Percentiles rank a stretch among this genome's conserved stretches.
Conservation (phyloP, 2,113 vertebrate genomes). For the Alethe castanea region DNA sequence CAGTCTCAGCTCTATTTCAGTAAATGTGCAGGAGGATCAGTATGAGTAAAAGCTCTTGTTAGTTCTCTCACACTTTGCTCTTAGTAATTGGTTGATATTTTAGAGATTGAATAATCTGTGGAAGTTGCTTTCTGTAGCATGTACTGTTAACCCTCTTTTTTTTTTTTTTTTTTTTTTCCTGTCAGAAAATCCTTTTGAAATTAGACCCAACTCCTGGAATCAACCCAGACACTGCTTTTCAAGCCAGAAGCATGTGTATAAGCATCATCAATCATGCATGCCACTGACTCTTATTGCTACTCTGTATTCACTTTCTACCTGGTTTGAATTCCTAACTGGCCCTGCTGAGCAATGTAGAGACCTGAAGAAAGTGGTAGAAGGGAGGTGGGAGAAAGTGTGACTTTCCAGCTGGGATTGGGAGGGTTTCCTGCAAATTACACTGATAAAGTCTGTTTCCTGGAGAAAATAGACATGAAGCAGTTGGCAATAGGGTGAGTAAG, state of each 20-base stretch:
- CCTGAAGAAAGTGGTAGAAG: neutral
- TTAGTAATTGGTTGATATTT: conserved; percentile 34
- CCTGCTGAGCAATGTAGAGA: neutral
- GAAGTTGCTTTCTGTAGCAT: neutral
- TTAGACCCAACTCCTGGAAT: conserved; percentile 32
- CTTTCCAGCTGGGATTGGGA: neutral
- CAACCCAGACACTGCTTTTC: conserved; percentile 2
- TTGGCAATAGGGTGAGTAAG: conserved; percentile 25
- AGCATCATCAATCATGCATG: conserved; percentile 28
- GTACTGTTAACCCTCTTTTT: neutral
- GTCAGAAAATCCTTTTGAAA: conserved; percentile 34
- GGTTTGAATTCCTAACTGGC: conserved; percentile 21
- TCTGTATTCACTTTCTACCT: conserved; percentile 31
- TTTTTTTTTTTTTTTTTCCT: neutral
- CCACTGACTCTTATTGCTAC: neutral
- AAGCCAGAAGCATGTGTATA: conserved; percentile 23
- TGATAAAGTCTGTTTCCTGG: neutral
- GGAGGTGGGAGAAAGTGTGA: neutral
- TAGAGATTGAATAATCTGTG: neutral
- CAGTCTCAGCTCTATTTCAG: neutral
- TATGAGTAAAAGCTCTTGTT: neutral
- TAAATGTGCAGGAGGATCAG: neutral
- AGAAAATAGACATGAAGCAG: conserved; percentile 22
- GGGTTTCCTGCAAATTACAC: neutral
- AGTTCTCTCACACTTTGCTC: neutral